A percentile compares a stretch with the other conserved stretches of the same genome.
phyloP scores from a whole-genome alignment of 2,888 invertebrate genomes.

The Acanthosepion esculentum region DNA sequence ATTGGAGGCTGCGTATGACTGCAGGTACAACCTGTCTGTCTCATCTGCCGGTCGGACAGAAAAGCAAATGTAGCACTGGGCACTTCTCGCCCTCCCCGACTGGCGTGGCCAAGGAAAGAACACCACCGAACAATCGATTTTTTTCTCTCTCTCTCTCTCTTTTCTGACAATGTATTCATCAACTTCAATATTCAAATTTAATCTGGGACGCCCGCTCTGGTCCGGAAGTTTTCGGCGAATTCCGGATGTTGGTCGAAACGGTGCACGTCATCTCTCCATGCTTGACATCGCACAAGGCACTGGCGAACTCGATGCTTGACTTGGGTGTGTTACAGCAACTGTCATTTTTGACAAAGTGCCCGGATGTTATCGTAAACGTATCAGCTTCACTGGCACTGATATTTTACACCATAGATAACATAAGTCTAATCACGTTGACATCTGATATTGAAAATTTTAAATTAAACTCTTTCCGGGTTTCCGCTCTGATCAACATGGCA shows the following conservation, averaged over 20 bases:
- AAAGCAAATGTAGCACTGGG: not conserved
- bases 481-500: not conserved
- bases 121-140: no score
- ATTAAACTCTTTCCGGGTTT: not conserved
- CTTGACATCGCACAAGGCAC: not conserved
- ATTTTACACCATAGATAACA: not conserved
- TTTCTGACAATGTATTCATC: slow-evolving; percentile 25
- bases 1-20: not conserved
- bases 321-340: not conserved
- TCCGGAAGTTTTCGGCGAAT: not conserved
- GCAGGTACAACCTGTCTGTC: no score
- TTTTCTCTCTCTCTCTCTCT: not conserved
- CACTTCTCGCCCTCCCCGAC: not conserved
- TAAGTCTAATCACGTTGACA: not conserved
- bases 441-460: not conserved
- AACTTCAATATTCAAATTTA: slow-evolving; percentile 12
- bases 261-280: not conserved
- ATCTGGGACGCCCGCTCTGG: not conserved
- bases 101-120: not conserved
- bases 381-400: not conserved
- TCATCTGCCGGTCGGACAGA: no score
- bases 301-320: not conserved
- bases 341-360: not conserved
- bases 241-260: slow-evolving; percentile 16
- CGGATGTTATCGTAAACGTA: not conserved